Evolutionary conservation across 1,140 invertebrate species (phyloP).

Genomic region (Druon quercuslanigerum): DNA sequence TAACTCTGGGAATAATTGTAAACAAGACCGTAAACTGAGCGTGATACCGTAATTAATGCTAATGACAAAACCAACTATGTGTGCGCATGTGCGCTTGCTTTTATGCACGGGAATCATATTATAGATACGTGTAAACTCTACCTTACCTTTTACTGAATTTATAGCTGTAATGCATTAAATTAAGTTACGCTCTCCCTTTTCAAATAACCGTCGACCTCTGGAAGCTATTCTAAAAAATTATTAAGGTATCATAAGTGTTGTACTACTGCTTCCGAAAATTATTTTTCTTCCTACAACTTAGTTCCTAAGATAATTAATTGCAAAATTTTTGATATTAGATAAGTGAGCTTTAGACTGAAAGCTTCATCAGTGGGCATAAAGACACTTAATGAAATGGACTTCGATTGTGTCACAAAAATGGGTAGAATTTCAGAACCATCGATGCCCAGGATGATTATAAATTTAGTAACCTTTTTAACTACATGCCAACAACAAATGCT

Average conservation of each 20-base stretch:
- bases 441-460: too few relatives aligned
- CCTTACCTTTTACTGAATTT: slow-evolving; percentile 17
- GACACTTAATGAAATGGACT: too few relatives aligned
- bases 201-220: neutral
- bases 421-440: too few relatives aligned
- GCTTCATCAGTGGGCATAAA: too few relatives aligned
- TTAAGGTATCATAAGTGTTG: too few relatives aligned
- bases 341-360: too few relatives aligned
- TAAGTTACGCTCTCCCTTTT: neutral
- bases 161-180: neutral
- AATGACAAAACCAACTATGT: slow-evolving; percentile 42
- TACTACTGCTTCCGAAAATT: too few relatives aligned
- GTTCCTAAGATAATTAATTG: too few relatives aligned
- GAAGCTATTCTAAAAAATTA: neutral
- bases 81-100: slow-evolving; percentile 16
- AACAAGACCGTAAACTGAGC: slow-evolving; percentile 52
- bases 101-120: slow-evolving; percentile 12
- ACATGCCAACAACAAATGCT: slow-evolving; percentile 9
- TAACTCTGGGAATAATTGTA: slow-evolving; percentile 52
- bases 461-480: slow-evolving; percentile 5
- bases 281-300: too few relatives aligned
- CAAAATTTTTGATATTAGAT: too few relatives aligned
- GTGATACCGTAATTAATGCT: slow-evolving; percentile 61
- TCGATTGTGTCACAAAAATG: too few relatives aligned
- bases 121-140: slow-evolving; percentile 20